Evolutionary conservation across 2,113 vertebrate species (phyloP).

Genomic region (Daubentonia madagascariensis): DNA sequence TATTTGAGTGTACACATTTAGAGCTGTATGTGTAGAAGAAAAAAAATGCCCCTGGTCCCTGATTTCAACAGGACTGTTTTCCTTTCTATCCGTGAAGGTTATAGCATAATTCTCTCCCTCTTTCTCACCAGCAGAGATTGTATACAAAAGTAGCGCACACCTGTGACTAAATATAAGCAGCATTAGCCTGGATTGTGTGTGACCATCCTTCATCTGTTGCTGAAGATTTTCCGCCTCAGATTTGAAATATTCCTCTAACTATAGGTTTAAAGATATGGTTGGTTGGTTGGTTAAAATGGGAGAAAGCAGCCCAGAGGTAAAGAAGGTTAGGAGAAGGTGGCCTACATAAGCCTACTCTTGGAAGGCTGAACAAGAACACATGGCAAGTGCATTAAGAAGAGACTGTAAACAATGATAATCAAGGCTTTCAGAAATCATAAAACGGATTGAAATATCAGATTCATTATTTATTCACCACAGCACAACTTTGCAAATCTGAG

Average conservation of each 20-base stretch:
- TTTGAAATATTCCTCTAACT: background rate
- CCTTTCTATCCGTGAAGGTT: background rate
- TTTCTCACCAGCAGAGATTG: background rate
- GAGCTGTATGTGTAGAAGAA: background rate
- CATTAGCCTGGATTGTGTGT: background rate
- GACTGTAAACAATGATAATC: conserved; percentile 80
- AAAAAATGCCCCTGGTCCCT: background rate
- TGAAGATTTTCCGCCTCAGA: background rate
- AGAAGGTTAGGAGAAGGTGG: conserved; percentile 29
- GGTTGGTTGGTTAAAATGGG: background rate
- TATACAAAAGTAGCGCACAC: background rate
- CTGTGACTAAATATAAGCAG: background rate
- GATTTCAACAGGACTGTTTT: background rate
- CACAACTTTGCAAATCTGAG: conserved; percentile 82
- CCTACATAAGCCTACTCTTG: conserved; percentile 59
- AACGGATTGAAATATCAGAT: conserved; percentile 81
- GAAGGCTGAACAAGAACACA: conserved; percentile 63
- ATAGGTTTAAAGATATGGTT: background rate
- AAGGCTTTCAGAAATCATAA: conserved; percentile 83
- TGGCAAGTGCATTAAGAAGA: conserved; percentile 46
- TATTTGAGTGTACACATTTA: background rate
- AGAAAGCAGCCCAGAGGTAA: background rate
- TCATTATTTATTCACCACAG: conserved; percentile 86
- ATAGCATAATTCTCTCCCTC: background rate
- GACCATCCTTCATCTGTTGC: background rate